Evolutionary conservation across 1,140 invertebrate species (phyloP), one percentile per base, ranked within the genome.

Genomic region (Rhysida immarginata): DNA sequence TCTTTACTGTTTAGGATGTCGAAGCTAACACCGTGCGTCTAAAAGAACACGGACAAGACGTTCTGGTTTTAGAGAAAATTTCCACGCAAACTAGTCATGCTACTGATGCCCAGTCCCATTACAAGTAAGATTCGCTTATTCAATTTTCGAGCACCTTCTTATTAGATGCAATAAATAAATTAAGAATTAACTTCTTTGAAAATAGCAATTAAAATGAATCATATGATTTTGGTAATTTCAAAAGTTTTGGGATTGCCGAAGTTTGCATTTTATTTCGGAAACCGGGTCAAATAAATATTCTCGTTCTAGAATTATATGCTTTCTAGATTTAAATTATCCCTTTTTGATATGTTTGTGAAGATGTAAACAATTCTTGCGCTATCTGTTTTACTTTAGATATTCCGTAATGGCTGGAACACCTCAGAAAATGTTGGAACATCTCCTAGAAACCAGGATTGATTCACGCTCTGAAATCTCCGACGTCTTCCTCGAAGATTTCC

Each of bases 401-500:
- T 87, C 83, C 62, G 85, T 91, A 29, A 88, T 91, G 82, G 84
- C 87, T 55, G 88, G 87, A 29, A 86, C 84, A 43, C 82, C 87
- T 23, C 81, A 84, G 64, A 91, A 91, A 69, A 89, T 90, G 79
- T 69, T 91, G 58, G 87, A 91, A 70, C 84, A 90, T 71, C 73
- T 91, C 20, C 70, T 91, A 53, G 87, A 92, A 68, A 90, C 85
- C 21, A 72, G 85, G 60, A 74, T 88, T 57, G 79, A 83, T 59
- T 77, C 76, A 55, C 64, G 75, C 8, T 27, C 35, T 16, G 64
- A 70, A 2, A 69, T 69, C 43, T 60, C 66, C 5, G 84, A 87
- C 71, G 78, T 79, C 52, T 86, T 87, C 64, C 72, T 89, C 42
- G 86, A 89, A 66, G 87, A 91, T 70, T 89, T 91, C 67, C 73